Evolutionary conservation across 2,797 vertebrate species (phyloP), one percentile per base, ranked within the genome.

Genomic region (Acanthornis magna): DNA sequence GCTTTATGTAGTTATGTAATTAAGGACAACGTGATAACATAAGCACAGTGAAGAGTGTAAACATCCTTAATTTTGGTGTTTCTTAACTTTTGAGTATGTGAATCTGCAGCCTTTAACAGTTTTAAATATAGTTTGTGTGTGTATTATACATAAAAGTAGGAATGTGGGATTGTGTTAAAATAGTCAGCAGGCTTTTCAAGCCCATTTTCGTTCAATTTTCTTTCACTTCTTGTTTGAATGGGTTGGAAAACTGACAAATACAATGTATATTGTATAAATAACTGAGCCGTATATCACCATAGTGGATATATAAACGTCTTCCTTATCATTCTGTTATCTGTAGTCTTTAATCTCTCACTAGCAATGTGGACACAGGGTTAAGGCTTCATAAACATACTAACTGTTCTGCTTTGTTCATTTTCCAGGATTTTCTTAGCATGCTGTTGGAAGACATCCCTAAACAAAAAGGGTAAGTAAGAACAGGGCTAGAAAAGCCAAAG

Each of bases 381-480:
- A 60, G 85, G 79, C 77, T 73, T 96, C 63, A 72, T 89, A 95
- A 97, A 92, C 82, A 85, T 91, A 89, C 95, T 96, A 85, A 97
- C 89, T 81, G 14, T 65, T 61, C 67, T 95, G 19, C 78, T 97
- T 92, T 96, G 72, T 97, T 97, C 61, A 7, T 95, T 96, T 98
- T 96, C 88, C 95, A 99, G 99, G 99, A 99, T 97, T 99, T 99
- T 96, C 98, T 99, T 96, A 97, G 94, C 97, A 98, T 98, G 98
- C 95, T 99, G 77, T 97, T 99, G 97, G 98, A 98, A 92, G 98
- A 97, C 60, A 98, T 98, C 95, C 98, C 99, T 93, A 97, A 98
- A 97, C 96, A 98, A 94, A 97, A 98, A 97, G 93, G 97, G 99
- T 99, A 98, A 96, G 98, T 96, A 81, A 85, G 48, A 94, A 67